phyloP scores from a whole-genome alignment of 2,113 vertebrate species.

The Redunca redunca region DNA sequence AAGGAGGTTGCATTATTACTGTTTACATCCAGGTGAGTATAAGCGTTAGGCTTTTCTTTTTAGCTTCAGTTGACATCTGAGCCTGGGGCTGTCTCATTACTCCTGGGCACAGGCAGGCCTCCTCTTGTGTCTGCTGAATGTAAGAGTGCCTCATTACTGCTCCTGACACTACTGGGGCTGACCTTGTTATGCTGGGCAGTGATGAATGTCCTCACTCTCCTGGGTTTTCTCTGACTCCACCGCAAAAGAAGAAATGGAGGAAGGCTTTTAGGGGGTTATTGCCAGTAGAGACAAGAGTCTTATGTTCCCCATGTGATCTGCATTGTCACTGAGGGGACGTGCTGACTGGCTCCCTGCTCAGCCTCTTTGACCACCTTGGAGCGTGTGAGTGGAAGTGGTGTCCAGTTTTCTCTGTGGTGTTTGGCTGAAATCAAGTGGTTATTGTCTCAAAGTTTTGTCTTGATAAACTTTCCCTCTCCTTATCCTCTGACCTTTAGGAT shows the following conservation, averaged over 20 bases:
- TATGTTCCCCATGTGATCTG: too few species aligned
- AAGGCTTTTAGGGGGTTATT: neutral
- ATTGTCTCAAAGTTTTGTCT: neutral
- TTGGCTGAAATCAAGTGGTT: neutral
- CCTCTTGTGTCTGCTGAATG: neutral
- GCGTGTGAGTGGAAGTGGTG: accelerated
- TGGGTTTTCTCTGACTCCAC: neutral
- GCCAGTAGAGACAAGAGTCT: neutral
- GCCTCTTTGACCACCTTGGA: neutral
- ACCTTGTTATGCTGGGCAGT: neutral
- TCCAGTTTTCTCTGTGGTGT: neutral
- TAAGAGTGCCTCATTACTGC: neutral
- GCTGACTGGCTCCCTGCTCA: neutral
- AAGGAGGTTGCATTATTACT: neutral
- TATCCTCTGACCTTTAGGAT: neutral
- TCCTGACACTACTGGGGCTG: neutral
- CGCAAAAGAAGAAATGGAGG: neutral
- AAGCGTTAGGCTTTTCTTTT: neutral
- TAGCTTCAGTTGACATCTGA: neutral
- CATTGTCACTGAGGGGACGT: neutral
- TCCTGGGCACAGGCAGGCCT: neutral
- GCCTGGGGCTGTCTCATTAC: neutral
- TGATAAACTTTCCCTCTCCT: neutral
- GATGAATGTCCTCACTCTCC: neutral
- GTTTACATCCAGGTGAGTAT: neutral